Base-by-base conservation (phyloP, 2,888 invertebrate genomes). In the Lydus trimaculatus region DNA sequence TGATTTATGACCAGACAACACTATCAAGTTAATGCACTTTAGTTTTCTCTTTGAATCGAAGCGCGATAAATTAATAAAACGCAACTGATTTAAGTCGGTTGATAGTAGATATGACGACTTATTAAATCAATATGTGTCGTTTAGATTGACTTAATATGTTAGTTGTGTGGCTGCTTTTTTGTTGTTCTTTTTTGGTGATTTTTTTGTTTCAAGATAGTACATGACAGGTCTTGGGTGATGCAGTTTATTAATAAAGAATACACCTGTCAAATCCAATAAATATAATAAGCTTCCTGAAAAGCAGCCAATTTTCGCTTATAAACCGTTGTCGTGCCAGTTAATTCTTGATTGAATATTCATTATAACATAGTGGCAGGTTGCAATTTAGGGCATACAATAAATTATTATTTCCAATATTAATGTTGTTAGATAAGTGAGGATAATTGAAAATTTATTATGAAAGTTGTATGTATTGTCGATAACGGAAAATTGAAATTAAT, bases 111-210 rank as follows among this genome's bases (percentile, higher is more conserved):
- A 20, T 76, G 75, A 75, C 68, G n/a, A 67, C 68, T 71, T 76
- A 75, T 76, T 75, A 76, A 76, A 73, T 73, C 73, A 69, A 68
- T 72, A 73, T 73, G 69, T 72, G 76, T 75, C 72, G 67, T 36
- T 66, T 73, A 76, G 76, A 78, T 76, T 75, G 76, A 74, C 73
- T 76, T 76, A 73, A 73, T 72, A 72, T 77, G 77, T 77, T 75
- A 67, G 58, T 59, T 70, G 74, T 73, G 70, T 23, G 56, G 63
- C 31, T 62, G 13, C 9, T 20, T 61, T 63, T 39, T 64, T 59
- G 43, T 52, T 61, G 66, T 69, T 64, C n/a, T n/a, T 66, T 71
- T 63, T 66, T 39, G 33, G 9, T 11, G 2, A 15, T n/a, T 39
- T 39, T 2, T 4, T 15, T 39, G 15, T 4, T 13, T 0, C 17